Percentiles rank a stretch among this genome's conserved stretches.
phyloP scores from a whole-genome alignment of 1,140 invertebrate species.

The Scaptomyza pallida region DNA sequence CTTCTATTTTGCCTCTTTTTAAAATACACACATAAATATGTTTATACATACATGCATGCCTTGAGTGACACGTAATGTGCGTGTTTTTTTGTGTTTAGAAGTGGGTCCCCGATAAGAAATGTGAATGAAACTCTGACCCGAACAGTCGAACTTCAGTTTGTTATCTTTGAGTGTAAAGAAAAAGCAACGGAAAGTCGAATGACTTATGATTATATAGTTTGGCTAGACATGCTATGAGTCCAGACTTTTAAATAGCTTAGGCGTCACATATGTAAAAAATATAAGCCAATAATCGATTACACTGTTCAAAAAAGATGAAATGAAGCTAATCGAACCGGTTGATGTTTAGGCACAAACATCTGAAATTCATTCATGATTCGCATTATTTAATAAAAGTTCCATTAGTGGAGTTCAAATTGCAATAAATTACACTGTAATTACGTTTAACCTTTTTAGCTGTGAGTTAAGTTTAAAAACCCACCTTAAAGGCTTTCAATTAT shows the following conservation, averaged over 20 bases:
- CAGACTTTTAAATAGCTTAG: neutral
- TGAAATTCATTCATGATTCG: too few species aligned
- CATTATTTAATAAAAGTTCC: too few species aligned
- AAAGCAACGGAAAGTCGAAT: neutral
- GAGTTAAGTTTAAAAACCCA: too few species aligned
- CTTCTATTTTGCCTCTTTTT: neutral
- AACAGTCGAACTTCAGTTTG: conserved; percentile 5
- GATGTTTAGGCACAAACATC: too few species aligned
- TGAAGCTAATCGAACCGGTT: too few species aligned
- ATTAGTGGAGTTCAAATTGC: too few species aligned
- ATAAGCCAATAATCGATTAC: too few species aligned
- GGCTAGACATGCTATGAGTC: neutral
- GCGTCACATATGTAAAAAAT: neutral
- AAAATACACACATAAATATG: neutral
- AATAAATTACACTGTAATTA: too few species aligned
- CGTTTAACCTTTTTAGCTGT: too few species aligned
- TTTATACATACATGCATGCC: neutral
- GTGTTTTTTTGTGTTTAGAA: conserved; percentile 3
- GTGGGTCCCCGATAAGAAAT: conserved; percentile 6
- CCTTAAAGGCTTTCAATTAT: too few species aligned
- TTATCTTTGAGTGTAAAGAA: conserved; percentile 5
- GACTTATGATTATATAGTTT: neutral
- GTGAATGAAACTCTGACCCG: conserved; percentile 11
- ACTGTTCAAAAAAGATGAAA: too few species aligned
- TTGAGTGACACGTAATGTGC: conserved; percentile 4